Percentiles rank a stretch among this genome's conserved stretches.
These are phyloP conservation scores for Clangula hyemalis DNA, from an alignment of 2,797 vertebrate genomes.

Conservation along the genomic window DNA sequence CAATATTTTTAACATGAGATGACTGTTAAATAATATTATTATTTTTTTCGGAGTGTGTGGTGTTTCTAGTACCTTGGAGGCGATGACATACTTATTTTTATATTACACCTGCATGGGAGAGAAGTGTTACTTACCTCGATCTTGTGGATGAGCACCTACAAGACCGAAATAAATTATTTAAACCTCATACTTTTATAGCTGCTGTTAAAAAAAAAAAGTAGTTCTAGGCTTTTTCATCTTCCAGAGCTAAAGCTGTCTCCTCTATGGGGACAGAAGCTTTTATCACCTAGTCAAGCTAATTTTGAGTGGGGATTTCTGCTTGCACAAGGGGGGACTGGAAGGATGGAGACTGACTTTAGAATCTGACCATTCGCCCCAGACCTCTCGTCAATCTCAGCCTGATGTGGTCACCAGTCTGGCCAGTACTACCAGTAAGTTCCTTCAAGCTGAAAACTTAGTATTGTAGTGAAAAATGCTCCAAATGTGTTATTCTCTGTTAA, in stretches of 20 bases:
- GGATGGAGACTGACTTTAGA: neutral
- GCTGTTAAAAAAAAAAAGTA: neutral
- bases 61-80: neutral
- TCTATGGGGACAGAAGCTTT: neutral
- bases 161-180: neutral
- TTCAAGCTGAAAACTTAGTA: neutral
- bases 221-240: neutral
- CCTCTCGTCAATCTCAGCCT: neutral
- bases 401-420: neutral
- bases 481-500: neutral
- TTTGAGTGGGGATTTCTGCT: neutral
- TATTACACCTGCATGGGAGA: neutral
- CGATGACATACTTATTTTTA: neutral
- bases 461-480: neutral
- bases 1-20: neutral
- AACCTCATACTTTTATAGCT: neutral
- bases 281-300: accelerated
- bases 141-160: neutral
- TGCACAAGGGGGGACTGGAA: neutral
- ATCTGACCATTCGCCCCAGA: neutral
- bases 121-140: neutral
- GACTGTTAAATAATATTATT: neutral
- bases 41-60: neutral
- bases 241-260: neutral
- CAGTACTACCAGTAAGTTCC: neutral